Percentiles rank a stretch among this genome's conserved stretches.
Conservation (phyloP, 1,140 invertebrate genomes). For the Euura lappo region DNA sequence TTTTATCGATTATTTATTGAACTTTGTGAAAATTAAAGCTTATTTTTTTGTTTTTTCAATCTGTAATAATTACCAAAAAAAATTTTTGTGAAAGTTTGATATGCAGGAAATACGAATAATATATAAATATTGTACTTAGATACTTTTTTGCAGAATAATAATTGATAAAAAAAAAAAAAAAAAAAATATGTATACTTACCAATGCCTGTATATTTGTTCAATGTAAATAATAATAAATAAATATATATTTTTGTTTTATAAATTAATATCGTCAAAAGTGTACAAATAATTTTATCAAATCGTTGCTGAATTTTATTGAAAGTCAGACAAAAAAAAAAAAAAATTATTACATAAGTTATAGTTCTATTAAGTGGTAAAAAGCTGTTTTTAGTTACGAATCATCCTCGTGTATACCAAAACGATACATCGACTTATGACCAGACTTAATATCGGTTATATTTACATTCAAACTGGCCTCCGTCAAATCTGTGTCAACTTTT, state of each 20-base stretch:
- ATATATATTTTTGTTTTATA: background rate
- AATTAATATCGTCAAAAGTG: background rate
- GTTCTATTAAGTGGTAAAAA: slow-evolving; percentile 9
- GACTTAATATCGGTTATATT: slow-evolving; percentile 26
- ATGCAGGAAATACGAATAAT: no score
- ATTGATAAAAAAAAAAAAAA: background rate
- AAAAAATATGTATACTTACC: background rate
- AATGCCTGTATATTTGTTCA: background rate
- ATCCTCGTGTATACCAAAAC: slow-evolving; percentile 33
- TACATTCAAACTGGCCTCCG: slow-evolving; percentile 28
- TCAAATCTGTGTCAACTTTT: slow-evolving; percentile 32
- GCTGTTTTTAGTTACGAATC: slow-evolving; percentile 21
- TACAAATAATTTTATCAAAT: background rate
- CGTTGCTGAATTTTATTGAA: background rate
- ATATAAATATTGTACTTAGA: no score
- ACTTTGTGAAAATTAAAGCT: no score
- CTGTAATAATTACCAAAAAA: no score
- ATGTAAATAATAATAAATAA: background rate
- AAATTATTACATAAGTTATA: background rate
- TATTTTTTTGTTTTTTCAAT: no score
- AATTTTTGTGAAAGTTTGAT: no score
- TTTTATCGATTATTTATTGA: no score
- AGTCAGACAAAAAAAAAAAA: no score
- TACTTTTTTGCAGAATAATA: background rate
- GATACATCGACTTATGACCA: slow-evolving; percentile 30